These are phyloP conservation scores for Trogon melanurus DNA, from an alignment of 2,113 vertebrate genomes.

Conservation along the genomic window DNA sequence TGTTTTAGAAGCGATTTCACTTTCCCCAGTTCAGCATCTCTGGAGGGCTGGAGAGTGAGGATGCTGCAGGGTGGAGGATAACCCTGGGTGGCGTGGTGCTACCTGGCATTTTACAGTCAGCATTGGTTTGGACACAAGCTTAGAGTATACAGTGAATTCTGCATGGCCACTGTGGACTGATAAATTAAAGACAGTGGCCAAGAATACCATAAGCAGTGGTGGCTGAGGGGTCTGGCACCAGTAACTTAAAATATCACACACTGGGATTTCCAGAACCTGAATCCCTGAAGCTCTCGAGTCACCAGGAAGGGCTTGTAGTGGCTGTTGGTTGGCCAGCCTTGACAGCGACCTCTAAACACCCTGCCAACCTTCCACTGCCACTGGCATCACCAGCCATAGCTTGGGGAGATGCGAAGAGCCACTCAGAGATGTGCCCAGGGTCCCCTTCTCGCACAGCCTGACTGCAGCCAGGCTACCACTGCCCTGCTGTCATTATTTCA, in stretches of 20 bases:
- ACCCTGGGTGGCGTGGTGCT: neutral
- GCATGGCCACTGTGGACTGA: neutral
- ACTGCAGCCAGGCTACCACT: neutral
- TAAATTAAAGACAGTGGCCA: neutral
- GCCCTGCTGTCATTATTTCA: neutral
- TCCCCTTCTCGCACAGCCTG: rapidly evolving
- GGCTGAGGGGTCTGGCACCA: neutral
- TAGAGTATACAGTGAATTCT: neutral
- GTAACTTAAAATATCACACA: neutral
- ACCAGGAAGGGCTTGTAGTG: neutral
- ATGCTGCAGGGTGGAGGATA: neutral
- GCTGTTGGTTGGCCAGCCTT: neutral
- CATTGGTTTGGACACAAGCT: neutral
- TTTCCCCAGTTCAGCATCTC: neutral
- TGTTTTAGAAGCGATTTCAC: neutral
- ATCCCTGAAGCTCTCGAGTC: neutral
- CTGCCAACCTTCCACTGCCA: neutral
- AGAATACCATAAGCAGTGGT: neutral
- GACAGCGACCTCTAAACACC: neutral
- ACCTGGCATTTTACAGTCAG: neutral
- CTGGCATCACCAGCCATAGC: neutral
- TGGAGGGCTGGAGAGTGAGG: neutral
- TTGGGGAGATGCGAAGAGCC: neutral
- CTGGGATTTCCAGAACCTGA: neutral
- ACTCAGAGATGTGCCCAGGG: neutral